A percentile compares a stretch with the other conserved stretches of the same genome.
phyloP scores from a whole-genome alignment of 2,888 invertebrate genomes.

The Neoaliturus tenellus region DNA sequence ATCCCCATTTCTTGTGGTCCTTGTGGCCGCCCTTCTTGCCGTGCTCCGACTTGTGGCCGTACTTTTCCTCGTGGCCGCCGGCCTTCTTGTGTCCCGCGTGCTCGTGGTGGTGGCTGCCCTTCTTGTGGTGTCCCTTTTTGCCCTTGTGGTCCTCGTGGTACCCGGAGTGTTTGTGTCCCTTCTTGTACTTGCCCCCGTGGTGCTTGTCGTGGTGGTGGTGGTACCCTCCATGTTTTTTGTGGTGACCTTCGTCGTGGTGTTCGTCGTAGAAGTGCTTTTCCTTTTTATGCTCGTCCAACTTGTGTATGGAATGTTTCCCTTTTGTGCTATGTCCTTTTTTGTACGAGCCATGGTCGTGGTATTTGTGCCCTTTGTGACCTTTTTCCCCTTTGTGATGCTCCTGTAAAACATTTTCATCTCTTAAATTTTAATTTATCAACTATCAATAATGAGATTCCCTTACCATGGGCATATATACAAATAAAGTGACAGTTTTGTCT shows the following conservation, averaged over 20 bases:
- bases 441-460: no score
- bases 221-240: conserved; percentile 86
- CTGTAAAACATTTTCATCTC: no score
- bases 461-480: no score
- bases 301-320: conserved; percentile 90
- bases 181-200: conserved; percentile 88
- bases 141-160: conserved; percentile 87
- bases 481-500: no score
- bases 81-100: conserved; percentile 88
- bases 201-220: conserved; percentile 89
- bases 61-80: conserved; percentile 86
- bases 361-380: conserved; percentile 81
- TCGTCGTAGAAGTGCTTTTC: conserved; percentile 92
- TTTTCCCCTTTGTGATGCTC: conserved; percentile 81
- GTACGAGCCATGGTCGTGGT: conserved; percentile 82
- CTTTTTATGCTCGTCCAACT: conserved; percentile 90
- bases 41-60: conserved; percentile 83
- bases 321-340: conserved; percentile 92
- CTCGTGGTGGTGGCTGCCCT: conserved; percentile 87
- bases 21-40: conserved; percentile 89
- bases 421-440: no score
- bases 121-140: conserved; percentile 87
- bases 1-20: conserved; percentile 87
- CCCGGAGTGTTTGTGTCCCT: conserved; percentile 86
- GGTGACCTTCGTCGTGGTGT: conserved; percentile 87